Conservation (phyloP, 2,888 invertebrate species). For the Sarcophaga carnaria region DNA sequence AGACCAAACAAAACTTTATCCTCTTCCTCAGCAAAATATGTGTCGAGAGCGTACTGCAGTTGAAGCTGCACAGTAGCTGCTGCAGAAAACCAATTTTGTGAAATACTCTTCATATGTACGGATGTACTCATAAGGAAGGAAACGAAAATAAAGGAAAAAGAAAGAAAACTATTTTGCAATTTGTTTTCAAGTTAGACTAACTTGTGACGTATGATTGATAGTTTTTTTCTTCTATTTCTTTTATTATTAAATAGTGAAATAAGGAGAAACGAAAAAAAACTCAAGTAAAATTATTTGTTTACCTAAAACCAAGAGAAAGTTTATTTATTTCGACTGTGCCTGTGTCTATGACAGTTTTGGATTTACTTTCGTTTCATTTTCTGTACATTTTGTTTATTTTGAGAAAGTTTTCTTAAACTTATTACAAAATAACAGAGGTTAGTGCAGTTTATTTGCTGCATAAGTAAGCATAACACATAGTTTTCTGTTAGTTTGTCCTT, state of each 20-base stretch:
- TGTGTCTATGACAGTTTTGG: no score
- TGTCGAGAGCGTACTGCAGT: not conserved
- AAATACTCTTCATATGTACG: not conserved
- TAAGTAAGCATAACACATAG: no score
- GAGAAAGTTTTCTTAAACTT: no score
- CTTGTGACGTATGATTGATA: conserved; percentile 40
- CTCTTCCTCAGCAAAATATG: not conserved
- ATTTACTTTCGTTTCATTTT: no score
- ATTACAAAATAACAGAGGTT: no score
- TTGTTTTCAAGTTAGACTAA: not conserved
- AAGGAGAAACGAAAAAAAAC: not conserved
- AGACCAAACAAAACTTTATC: conserved; percentile 33
- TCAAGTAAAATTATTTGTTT: not conserved
- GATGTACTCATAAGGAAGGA: no score
- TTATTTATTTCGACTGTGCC: no score
- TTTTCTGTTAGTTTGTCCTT: no score
- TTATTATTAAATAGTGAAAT: not conserved
- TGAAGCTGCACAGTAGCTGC: not conserved
- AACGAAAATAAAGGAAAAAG: not conserved
- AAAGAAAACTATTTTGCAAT: not conserved
- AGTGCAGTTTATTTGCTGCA: no score
- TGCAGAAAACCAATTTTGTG: conserved; percentile 4
- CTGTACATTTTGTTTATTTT: no score
- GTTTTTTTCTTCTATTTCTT: not conserved
- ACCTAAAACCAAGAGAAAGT: no score